Percentiles rank a stretch among this genome's conserved stretches.
These are phyloP conservation scores for Vultur gryphus DNA, from an alignment of 2,797 vertebrate species.

Conservation along the genomic window DNA sequence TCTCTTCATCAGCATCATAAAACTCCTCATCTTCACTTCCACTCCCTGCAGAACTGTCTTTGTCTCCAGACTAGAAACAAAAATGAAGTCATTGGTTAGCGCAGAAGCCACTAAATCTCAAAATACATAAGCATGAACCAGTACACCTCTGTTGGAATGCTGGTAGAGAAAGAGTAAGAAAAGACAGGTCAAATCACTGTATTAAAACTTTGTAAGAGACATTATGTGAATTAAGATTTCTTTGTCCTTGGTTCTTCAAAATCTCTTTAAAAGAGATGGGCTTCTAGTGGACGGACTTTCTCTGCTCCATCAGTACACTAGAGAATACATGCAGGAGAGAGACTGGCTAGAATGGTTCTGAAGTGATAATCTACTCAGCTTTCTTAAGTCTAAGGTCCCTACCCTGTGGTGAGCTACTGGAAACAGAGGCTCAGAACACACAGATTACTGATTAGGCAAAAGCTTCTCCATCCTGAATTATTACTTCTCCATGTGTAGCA, in stretches of 20 bases:
- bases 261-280: not conserved
- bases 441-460: not conserved
- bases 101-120: not conserved
- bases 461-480: not conserved
- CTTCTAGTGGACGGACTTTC: not conserved
- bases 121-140: not conserved
- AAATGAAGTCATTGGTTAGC: not conserved
- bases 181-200: not conserved
- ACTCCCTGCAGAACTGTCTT: conserved; percentile 49
- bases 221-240: not conserved
- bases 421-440: not conserved
- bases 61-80: conserved; percentile 58
- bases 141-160: not conserved
- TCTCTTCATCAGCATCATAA: conserved; percentile 75
- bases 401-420: not conserved
- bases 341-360: not conserved
- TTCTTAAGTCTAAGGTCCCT: not conserved
- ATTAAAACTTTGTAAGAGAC: not conserved
- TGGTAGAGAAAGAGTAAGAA: not conserved
- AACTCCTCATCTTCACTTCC: conserved; percentile 78
- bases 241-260: not conserved
- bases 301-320: not conserved
- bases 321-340: not conserved
- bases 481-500: not conserved
- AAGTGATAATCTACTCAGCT: not conserved